Evolutionary conservation across 1,140 invertebrate species (phyloP), one percentile per base, ranked within the genome.

Genomic region (Bradysia coprophila): DNA sequence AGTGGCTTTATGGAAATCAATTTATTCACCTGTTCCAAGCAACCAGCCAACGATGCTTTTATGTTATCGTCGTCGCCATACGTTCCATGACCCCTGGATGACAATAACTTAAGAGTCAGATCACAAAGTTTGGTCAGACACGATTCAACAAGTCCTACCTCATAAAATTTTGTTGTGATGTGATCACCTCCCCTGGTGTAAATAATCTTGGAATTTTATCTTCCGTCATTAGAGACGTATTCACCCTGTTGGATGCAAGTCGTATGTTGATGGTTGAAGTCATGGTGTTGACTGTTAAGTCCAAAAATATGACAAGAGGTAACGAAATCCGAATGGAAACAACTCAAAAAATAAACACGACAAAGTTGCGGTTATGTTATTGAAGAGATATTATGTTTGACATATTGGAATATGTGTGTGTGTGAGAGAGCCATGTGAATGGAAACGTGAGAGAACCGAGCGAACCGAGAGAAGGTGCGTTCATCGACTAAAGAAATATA

Each of bases 1-100:
- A 94, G 62, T 0, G 94, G 90, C 46, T 73, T 74, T 4, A 98
- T 79, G 20, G 86, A 85, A 40, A 98, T 81, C 15, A 98, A 66
- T 61, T 94, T 92, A 57, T 97, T 98, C 1, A 98, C 89, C 66
- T 85, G 78, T 55, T 95, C 81, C 50, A 94, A 77, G 32, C 88
- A 73, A 6, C 95, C 95, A 46, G 92, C 90, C 1, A 98, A 88
- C 3, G 92, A 94, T 4, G 94, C 78, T 60, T 86, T 76, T 2
- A 98, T 66, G 31, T 68, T 70, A 34, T 82, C 81, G 43, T 85
- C 75, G 49, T 82, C 78, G 34, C 81, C 71, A 53, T 91, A 97
- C 1, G 94, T 98, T 33, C 95, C 95, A 72, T 98, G 95, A 6
- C 95, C 94, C 56, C 93, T 93, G 60, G 51, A 60, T 55, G 52